Base-by-base conservation (phyloP, 2,888 invertebrate genomes). In the Beris chalybata region DNA sequence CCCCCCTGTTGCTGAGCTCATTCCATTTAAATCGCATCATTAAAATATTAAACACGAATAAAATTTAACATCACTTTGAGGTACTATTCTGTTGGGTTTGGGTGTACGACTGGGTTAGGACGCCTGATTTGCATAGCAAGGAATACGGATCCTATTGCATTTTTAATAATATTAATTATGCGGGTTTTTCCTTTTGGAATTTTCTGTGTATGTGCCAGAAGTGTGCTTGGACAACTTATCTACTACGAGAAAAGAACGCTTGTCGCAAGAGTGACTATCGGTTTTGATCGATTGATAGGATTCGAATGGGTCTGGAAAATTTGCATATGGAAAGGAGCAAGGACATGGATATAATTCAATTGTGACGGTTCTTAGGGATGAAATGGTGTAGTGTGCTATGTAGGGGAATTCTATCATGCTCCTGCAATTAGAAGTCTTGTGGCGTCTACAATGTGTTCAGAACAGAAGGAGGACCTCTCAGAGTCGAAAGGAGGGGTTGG, bases 201-300 rank as follows among this genome's bases (percentile, higher is more conserved):
- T 38, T 22, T n/a, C 31, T 3, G 13, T 31, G 48, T n/a, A 7
- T 48, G 57, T 59, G 58, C 58, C 58, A 48, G 13, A 59, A 59
- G 58, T 59, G 58, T 48, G 58, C 58, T 59, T 48, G 47, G 32
- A 31, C 48, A 47, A 59, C 47, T 59, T 48, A 59, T 59, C 58
- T 59, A 9, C 7, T 9, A 54, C 7, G 15, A 13, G 31, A 45
- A 47, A 47, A 15, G 44, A 47, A 44, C 30, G 57, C 22, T 45
- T 57, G 57, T 47, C 57, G 30, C 57, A 57, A 57, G 57, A 38
- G 29, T 59, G n/a, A 29, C 12, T 13, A 59, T 31, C 47, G 30
- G 30, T 13, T 59, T 47, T 59, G 58, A 59, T 59, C 58, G 58
- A 59, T 59, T 47, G 58, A n/a, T 29, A 30, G 45, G 3, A 59